A percentile compares a stretch with the other conserved stretches of the same genome.
phyloP scores from a whole-genome alignment of 2,797 vertebrate genomes.

The Malacoctenus gilli region DNA sequence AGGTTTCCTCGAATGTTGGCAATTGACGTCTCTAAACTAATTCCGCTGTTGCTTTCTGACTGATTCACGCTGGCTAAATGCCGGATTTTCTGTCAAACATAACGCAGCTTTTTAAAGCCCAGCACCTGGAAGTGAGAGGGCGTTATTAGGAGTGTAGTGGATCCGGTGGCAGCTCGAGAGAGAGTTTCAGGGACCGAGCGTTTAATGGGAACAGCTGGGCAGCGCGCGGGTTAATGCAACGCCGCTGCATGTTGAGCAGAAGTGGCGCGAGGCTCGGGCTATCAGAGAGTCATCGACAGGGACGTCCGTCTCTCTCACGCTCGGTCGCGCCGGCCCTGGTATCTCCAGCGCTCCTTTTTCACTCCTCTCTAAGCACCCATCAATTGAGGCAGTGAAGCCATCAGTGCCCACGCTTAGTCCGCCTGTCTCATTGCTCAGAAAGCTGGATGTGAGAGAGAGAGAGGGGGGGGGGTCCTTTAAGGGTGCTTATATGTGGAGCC shows the following conservation, averaged over 20 bases:
- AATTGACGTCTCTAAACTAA: constrained; percentile 40
- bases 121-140: constrained; percentile 42
- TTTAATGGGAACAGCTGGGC: constrained; percentile 69
- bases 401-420: constrained; percentile 68
- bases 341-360: constrained; percentile 54
- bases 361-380: constrained; percentile 69
- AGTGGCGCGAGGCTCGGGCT: constrained; percentile 56
- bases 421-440: constrained; percentile 61
- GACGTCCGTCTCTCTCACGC: constrained; percentile 43
- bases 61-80: constrained; percentile 34
- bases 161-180: constrained; percentile 42
- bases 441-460: constrained; percentile 15
- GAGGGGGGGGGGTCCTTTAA: constrained; percentile 45
- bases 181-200: constrained; percentile 38
- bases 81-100: constrained; percentile 34
- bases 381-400: constrained; percentile 73
- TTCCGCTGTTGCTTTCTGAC: constrained; percentile 25
- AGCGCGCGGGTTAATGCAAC: constrained; percentile 59
- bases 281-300: constrained; percentile 60
- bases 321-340: constrained; percentile 29
- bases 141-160: constrained; percentile 47
- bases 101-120: constrained; percentile 24
- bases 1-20: constrained; percentile 18
- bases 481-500: constrained; percentile 65
- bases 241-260: constrained; percentile 67